These are phyloP conservation scores for Chrysomela aeneicollis DNA, from an alignment of 2,888 invertebrate species.

Conservation along the genomic window DNA sequence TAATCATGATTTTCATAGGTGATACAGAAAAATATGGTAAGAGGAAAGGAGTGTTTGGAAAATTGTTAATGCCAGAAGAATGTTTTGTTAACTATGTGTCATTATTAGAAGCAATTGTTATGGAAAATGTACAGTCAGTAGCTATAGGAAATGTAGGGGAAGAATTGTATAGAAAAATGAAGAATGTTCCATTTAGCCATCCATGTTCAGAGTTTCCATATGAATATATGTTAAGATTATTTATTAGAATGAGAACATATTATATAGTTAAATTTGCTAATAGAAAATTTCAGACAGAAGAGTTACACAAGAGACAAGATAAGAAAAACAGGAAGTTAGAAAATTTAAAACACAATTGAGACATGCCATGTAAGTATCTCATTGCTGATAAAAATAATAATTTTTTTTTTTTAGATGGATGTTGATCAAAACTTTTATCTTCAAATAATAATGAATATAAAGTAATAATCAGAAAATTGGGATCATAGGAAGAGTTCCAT, in stretches of 20 bases:
- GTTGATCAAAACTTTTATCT: no score
- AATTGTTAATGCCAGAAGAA: slow-evolving; percentile 6
- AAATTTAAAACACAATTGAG: slow-evolving; percentile 5
- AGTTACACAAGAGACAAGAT: not conserved
- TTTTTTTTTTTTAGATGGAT: no score
- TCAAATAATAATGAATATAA: no score
- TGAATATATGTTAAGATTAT: slow-evolving; percentile 13
- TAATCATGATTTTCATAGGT: not conserved
- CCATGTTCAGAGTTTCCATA: slow-evolving; percentile 13
- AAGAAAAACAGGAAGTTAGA: slow-evolving; percentile 11
- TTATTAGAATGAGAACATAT: slow-evolving; percentile 3
- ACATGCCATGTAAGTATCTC: not conserved
- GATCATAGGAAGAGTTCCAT: no score
- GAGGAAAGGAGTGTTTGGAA: slow-evolving; percentile 2
- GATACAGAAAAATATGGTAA: slow-evolving; percentile 18
- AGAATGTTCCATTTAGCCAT: not conserved
- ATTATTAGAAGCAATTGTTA: not conserved
- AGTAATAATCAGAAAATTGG: no score
- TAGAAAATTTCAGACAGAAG: not conserved
- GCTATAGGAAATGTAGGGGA: slow-evolving; percentile 4
- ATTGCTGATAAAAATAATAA: no score
- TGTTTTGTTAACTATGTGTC: slow-evolving; percentile 5
- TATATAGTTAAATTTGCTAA: slow-evolving; percentile 19
- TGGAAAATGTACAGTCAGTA: not conserved
- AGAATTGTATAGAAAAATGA: not conserved